These are phyloP conservation scores for Nemotelus pantherinus DNA, from an alignment of 2,888 invertebrate genomes.

Conservation along the genomic window DNA sequence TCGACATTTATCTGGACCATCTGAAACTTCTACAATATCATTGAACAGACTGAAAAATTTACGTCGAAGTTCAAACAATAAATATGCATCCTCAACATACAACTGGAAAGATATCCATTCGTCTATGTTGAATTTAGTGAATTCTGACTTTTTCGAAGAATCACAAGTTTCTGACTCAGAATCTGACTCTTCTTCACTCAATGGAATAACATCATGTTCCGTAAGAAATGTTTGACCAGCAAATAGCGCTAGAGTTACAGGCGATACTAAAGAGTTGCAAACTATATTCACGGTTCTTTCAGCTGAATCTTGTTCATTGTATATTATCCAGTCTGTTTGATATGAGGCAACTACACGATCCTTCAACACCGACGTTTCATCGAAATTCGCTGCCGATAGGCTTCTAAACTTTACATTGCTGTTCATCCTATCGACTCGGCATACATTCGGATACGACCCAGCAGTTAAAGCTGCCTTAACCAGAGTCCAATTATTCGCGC, in stretches of 20 bases:
- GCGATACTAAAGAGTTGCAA: conserved; percentile 81
- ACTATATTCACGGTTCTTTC: conserved; percentile 74
- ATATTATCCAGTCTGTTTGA: conserved; percentile 82
- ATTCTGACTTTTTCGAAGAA: neutral
- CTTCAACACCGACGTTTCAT: neutral
- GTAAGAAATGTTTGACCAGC: conserved; percentile 52
- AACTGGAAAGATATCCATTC: conserved; percentile 79
- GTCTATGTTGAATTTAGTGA: conserved; percentile 67
- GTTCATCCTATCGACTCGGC: conserved; percentile 73
- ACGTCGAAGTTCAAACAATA: conserved; percentile 75
- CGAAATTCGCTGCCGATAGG: neutral
- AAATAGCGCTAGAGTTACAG: conserved; percentile 81
- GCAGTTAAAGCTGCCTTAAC: conserved; percentile 89
- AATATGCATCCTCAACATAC: conserved; percentile 72
- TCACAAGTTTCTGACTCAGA: conserved; percentile 29
- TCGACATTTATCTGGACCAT: conserved; percentile 54
- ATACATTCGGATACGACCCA: conserved; percentile 90
- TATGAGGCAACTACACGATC: conserved; percentile 52
- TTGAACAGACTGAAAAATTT: conserved; percentile 68
- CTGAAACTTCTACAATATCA: conserved; percentile 55
- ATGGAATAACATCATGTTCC: conserved; percentile 42
- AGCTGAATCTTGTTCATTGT: conserved; percentile 80
- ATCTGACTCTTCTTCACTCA: conserved; percentile 25
- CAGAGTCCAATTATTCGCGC: conserved; percentile 90
- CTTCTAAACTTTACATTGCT: conserved; percentile 47